These are phyloP conservation scores for Cariama cristata DNA, from an alignment of 2,113 vertebrate genomes.

Conservation along the genomic window DNA sequence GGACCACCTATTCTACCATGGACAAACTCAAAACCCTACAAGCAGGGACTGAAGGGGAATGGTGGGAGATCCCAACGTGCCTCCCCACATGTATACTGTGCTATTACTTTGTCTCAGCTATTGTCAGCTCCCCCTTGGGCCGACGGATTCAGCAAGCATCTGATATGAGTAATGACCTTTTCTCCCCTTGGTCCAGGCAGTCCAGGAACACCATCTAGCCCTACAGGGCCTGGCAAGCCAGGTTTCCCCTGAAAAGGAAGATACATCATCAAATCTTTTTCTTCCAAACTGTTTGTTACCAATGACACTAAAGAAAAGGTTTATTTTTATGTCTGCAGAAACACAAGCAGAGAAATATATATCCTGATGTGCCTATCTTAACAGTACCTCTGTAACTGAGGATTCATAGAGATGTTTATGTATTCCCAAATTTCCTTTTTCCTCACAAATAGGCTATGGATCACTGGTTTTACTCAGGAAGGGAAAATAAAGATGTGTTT, in stretches of 20 bases:
- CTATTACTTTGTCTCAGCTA: background rate
- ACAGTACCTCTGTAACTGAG: background rate
- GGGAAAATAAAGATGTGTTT: background rate
- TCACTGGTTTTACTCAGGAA: background rate
- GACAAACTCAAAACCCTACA: background rate
- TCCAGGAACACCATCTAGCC: conserved; percentile 81
- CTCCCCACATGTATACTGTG: background rate
- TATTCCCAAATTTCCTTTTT: background rate
- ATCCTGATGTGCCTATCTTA: background rate
- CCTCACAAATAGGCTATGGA: background rate
- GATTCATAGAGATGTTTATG: background rate
- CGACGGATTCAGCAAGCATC: background rate
- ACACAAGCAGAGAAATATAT: background rate
- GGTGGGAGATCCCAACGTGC: background rate
- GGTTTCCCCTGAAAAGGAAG: conserved; percentile 76
- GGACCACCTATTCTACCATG: background rate
- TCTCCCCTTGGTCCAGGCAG: conserved; percentile 80
- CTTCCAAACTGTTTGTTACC: background rate
- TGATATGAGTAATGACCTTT: conserved; percentile 70
- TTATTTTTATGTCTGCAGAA: background rate
- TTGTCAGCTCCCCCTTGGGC: background rate
- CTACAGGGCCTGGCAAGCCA: conserved; percentile 84
- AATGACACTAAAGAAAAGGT: background rate
- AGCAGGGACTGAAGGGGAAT: background rate
- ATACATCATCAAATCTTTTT: background rate